These are phyloP conservation scores for Frieseomelitta varia DNA, from an alignment of 1,140 invertebrate species.

Conservation along the genomic window DNA sequence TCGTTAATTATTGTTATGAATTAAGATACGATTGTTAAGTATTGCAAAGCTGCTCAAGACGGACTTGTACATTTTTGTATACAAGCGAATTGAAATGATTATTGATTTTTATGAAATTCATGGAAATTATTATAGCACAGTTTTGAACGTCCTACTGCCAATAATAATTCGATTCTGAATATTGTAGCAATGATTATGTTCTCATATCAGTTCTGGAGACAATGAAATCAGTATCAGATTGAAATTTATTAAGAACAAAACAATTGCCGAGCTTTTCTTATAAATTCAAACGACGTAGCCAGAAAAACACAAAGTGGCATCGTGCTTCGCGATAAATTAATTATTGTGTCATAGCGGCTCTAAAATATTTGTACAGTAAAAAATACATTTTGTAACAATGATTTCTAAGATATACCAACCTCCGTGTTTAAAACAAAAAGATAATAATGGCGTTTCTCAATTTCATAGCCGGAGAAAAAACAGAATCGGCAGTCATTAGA, in stretches of 20 bases:
- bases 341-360: constrained; percentile 34
- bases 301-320: background rate
- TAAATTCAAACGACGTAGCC: background rate
- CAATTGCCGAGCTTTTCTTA: background rate
- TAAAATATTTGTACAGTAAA: constrained; percentile 46
- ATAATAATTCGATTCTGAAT: background rate
- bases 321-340: constrained; percentile 34
- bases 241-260: background rate
- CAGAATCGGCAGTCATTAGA: background rate
- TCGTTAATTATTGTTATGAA: constrained; percentile 60
- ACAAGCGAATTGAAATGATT: constrained; percentile 31
- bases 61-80: constrained; percentile 65
- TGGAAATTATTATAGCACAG: constrained; percentile 6
- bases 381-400: constrained; percentile 21
- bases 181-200: background rate
- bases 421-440: background rate
- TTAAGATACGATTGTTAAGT: constrained; percentile 53
- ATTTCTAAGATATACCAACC: constrained; percentile 19
- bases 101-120: constrained; percentile 40
- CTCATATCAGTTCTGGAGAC: background rate
- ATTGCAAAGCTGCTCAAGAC: constrained; percentile 60
- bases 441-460: constrained; percentile 28
- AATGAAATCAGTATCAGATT: background rate
- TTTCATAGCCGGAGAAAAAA: background rate
- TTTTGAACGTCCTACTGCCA: constrained; percentile 32